Conservation (phyloP, 2,888 invertebrate species). For the Cylindroiulus punctatus region DNA sequence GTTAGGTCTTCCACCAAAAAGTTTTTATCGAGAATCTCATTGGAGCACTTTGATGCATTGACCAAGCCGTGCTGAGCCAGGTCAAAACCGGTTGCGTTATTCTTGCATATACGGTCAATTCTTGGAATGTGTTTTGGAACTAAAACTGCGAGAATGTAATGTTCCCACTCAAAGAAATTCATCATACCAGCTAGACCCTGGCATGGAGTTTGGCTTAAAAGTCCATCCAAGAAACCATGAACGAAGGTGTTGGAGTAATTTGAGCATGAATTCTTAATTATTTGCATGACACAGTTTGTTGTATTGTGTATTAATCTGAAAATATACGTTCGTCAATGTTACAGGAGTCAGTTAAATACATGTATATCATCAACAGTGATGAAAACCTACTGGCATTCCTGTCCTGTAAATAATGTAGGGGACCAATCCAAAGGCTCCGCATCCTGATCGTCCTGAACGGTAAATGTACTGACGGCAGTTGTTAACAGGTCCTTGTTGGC, state of each 20-base stretch:
- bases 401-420: slow-evolving; percentile 23
- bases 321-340: background rate
- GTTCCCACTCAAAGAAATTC: slow-evolving; percentile 42
- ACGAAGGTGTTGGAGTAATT: background rate
- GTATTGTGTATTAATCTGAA: slow-evolving; percentile 48
- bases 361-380: background rate
- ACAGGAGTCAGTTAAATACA: background rate
- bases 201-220: slow-evolving; percentile 30
- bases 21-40: slow-evolving; percentile 7
- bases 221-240: background rate
- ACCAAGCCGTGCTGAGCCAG: background rate
- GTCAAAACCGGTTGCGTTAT: slow-evolving; percentile 22
- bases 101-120: slow-evolving; percentile 36
- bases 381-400: slow-evolving; percentile 45
- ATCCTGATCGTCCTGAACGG: background rate
- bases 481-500: background rate
- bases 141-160: slow-evolving; percentile 32
- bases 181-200: slow-evolving; percentile 13
- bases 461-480: background rate
- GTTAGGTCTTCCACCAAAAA: slow-evolving; percentile 34
- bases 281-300: background rate
- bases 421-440: slow-evolving; percentile 7
- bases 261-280: slow-evolving; percentile 8
- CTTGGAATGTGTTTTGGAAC: slow-evolving; percentile 50
- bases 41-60: slow-evolving; percentile 46